Conservation (phyloP, 2,888 invertebrate genomes). For the Brenthis ino region DNA sequence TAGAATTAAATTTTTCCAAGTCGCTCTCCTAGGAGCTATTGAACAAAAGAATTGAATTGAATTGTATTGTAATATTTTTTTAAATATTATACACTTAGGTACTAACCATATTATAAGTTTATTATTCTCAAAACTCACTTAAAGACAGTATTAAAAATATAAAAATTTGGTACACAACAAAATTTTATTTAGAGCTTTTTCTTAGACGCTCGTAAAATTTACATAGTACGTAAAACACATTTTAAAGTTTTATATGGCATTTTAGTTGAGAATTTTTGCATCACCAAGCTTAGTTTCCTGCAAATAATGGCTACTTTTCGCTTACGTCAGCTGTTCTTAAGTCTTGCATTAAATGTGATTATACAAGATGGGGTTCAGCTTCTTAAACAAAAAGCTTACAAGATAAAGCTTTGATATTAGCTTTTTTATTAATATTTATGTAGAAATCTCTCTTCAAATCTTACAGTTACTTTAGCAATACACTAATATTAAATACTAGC, state of each 20-base stretch:
- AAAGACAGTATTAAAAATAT: neutral
- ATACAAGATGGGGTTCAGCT: slow-evolving; percentile 3
- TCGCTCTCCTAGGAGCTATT: too few species aligned
- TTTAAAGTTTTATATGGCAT: slow-evolving; percentile 6
- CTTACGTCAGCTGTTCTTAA: slow-evolving; percentile 19
- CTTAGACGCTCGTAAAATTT: slow-evolving; percentile 16
- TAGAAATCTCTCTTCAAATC: too few species aligned
- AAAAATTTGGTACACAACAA: neutral
- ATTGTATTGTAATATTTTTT: too few species aligned
- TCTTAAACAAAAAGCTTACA: slow-evolving; percentile 9
- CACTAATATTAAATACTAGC: too few species aligned
- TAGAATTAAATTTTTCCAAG: too few species aligned
- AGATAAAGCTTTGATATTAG: neutral
- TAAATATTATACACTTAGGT: too few species aligned
- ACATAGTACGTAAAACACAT: slow-evolving; percentile 15
- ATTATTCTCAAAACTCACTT: too few species aligned
- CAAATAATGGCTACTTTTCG: slow-evolving; percentile 18
- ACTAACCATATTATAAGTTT: too few species aligned
- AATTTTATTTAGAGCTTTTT: slow-evolving; percentile 10
- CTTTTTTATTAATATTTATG: neutral
- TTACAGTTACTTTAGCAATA: too few species aligned
- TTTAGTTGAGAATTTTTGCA: slow-evolving; percentile 23
- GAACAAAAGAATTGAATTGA: too few species aligned
- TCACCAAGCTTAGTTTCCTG: slow-evolving; percentile 24
- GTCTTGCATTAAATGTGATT: slow-evolving; percentile 15